These are phyloP conservation scores for Geopemphigus sp. DNA, from an alignment of 1,140 invertebrate genomes.

Conservation along the genomic window DNA sequence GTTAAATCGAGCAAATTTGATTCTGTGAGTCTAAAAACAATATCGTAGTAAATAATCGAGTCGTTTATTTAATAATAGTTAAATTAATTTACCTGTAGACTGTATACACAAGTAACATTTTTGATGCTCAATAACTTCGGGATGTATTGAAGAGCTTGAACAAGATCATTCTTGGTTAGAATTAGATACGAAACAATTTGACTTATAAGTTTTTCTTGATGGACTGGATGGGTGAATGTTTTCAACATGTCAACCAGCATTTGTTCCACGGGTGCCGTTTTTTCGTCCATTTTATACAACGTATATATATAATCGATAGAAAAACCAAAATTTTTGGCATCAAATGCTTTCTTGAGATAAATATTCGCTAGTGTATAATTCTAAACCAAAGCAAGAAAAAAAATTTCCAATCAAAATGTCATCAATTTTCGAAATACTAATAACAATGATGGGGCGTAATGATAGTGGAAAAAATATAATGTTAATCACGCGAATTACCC, in stretches of 20 bases:
- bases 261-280: conserved; percentile 2
- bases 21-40: background rate
- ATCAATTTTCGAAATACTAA: too few relatives aligned
- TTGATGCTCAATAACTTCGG: conserved; percentile 1
- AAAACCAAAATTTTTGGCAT: conserved; percentile 30
- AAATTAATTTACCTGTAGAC: background rate
- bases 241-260: conserved; percentile 26
- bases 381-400: background rate
- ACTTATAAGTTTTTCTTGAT: conserved; percentile 25
- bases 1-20: background rate
- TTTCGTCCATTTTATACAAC: background rate
- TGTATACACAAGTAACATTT: conserved; percentile 5
- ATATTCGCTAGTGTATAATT: background rate
- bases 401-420: background rate
- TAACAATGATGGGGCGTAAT: too few relatives aligned
- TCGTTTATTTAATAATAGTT: too few relatives aligned
- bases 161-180: conserved; percentile 6
- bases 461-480: background rate
- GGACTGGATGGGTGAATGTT: conserved; percentile 8
- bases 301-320: conserved; percentile 38
- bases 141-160: conserved; percentile 1
- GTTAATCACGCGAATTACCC: background rate
- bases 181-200: conserved; percentile 30
- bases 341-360: conserved; percentile 17
- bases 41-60: background rate